Evolutionary conservation across 92 coral and sea anemone genomes (phyloP), one percentile per base, ranked within the genome.

Genomic region (Micromussa lordhowensis): DNA sequence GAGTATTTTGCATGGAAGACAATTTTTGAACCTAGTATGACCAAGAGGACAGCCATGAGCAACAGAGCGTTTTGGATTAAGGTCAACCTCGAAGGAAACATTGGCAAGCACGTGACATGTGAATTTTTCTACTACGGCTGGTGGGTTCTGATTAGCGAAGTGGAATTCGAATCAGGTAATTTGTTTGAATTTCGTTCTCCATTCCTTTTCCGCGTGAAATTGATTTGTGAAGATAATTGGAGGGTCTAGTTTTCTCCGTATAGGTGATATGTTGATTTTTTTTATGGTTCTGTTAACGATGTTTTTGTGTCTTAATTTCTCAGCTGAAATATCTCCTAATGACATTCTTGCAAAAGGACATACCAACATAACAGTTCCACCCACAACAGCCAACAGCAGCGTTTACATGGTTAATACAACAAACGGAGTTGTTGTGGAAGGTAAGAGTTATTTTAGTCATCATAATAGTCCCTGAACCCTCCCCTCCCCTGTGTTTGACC

Each of bases 91-190:
- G 87, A 85, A 4, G 92, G 94, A 68, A 92, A 92, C 82, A 83
- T 87, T 21, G 99, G 98, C 30, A 98, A 91, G 57, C 87, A 93
- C 59, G 91, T 98, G 63, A 94, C 96, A 12, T 98, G 99, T 73
- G 99, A 98, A 57, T 98, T 98, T 80, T 77, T 68, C 36, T 98
- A 96, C 90, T 94, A 98, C 74, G 99, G 99, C 24, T 90, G 95
- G 94, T 98, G 99, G 99, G 95, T 96, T 49, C 82, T 98, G 79
- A 88, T 98, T 51, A 98, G 99, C 73, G 99, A 98, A 77, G 94
- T 98, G 61, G 92, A 94, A 77, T 92, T 98, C 82, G 94, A 90
- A 49, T 96, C 99, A 85, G 94, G 99, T 98, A 90, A 11, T 16
- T 77, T 26, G 32, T 18, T 82, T 82, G 48, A 44, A 44, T 44